phyloP scores from a whole-genome alignment of 2,113 vertebrate genomes.

The Trinectes maculatus region DNA sequence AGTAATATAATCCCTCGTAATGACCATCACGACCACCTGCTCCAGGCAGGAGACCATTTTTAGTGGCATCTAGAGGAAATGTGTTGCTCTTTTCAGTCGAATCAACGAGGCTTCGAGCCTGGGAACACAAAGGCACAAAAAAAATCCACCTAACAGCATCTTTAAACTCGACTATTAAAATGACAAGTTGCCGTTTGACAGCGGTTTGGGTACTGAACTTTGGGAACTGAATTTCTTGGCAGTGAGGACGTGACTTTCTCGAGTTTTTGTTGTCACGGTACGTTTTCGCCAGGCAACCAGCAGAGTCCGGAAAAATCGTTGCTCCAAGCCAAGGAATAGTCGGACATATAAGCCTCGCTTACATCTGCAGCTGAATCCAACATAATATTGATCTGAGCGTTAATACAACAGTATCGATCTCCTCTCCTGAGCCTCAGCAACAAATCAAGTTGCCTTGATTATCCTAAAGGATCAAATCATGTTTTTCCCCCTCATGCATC shows the following conservation, averaged over 20 bases:
- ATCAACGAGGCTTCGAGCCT: no score
- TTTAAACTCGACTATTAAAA: background rate
- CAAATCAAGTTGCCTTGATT: background rate
- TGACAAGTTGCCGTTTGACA: background rate
- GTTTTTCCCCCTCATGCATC: background rate
- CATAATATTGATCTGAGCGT: conserved; percentile 8
- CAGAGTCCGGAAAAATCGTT: conserved; percentile 19
- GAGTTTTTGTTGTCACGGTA: conserved; percentile 13
- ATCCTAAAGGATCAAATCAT: no score
- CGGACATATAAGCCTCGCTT: background rate
- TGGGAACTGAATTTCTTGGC: conserved; percentile 28
- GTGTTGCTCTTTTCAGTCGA: no score
- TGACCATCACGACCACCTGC: no score
- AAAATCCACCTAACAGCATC: background rate
- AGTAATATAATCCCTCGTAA: no score
- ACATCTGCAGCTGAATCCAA: conserved; percentile 9
- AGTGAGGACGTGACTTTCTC: conserved; percentile 9
- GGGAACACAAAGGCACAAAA: background rate
- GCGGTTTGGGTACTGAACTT: conserved; percentile 3
- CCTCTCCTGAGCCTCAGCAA: conserved; percentile 13
- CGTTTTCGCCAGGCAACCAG: conserved; percentile 23
- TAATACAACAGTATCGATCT: conserved; percentile 5
- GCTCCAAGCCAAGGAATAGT: conserved; percentile 28
- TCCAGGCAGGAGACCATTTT: no score
- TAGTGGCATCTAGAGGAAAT: no score